phyloP scores from a whole-genome alignment of 2,797 vertebrate genomes.

The Paguma larvata region DNA sequence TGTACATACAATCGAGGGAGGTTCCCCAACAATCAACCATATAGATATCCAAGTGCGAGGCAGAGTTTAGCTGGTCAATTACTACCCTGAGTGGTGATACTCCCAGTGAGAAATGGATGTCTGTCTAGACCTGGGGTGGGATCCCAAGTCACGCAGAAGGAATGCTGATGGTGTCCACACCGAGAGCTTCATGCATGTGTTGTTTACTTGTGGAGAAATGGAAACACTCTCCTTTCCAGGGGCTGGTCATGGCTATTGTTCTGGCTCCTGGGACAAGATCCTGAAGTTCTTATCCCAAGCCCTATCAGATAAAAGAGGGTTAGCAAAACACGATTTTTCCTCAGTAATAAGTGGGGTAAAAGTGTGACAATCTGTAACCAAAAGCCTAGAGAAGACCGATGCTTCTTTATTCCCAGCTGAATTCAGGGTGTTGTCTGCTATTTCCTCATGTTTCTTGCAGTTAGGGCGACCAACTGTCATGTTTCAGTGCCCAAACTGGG shows the following conservation, averaged over 20 bases:
- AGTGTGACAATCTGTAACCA: conserved; percentile 76
- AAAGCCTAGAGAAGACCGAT: conserved; percentile 77
- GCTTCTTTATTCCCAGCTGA: conserved; percentile 74
- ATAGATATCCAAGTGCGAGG: neutral
- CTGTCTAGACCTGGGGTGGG: conserved; percentile 49
- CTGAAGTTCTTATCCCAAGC: conserved; percentile 70
- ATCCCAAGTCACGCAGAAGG: conserved; percentile 74
- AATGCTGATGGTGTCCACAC: conserved; percentile 81
- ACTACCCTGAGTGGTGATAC: conserved; percentile 61
- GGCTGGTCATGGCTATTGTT: neutral
- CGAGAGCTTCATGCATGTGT: neutral
- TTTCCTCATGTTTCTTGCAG: conserved; percentile 75
- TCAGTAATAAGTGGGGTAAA: conserved; percentile 45
- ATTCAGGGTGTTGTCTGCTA: conserved; percentile 76
- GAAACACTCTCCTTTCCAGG: neutral
- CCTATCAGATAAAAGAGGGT: conserved; percentile 59
- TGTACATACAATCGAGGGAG: neutral
- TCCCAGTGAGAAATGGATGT: conserved; percentile 60
- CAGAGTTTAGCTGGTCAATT: neutral
- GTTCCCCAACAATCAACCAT: too few species aligned
- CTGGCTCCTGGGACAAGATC: conserved; percentile 21
- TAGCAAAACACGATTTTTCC: conserved; percentile 65
- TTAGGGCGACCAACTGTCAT: neutral
- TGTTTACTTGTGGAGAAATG: conserved; percentile 71
- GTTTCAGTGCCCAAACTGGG: neutral